These are phyloP conservation scores for Drosophila dunni DNA, from an alignment of 1,140 invertebrate species.

Conservation along the genomic window DNA sequence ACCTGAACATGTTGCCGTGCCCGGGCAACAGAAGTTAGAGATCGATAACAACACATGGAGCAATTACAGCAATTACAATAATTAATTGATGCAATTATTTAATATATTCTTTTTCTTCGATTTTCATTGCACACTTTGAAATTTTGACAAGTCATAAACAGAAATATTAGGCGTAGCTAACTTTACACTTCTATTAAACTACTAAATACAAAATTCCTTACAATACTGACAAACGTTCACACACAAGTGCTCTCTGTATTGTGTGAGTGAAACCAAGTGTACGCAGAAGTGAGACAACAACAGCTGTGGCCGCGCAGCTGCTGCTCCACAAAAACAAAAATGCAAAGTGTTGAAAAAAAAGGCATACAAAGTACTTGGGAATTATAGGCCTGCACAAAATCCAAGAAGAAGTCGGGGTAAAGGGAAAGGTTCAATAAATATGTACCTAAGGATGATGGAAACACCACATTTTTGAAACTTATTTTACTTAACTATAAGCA, in stretches of 20 bases:
- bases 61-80: conserved; percentile 34
- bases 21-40: conserved; percentile 48
- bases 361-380: conserved; percentile 58
- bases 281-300: conserved; percentile 73
- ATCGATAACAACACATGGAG: conserved; percentile 64
- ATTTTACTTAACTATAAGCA: neutral
- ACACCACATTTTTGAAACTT: neutral
- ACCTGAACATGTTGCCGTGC: conserved; percentile 57
- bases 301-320: conserved; percentile 68
- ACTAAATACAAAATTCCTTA: conserved; percentile 18
- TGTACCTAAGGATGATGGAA: neutral
- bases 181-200: conserved; percentile 25
- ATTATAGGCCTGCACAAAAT: conserved; percentile 30
- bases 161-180: conserved; percentile 40
- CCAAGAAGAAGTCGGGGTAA: conserved; percentile 19
- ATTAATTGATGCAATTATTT: conserved; percentile 52
- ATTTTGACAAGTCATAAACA: conserved; percentile 58
- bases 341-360: conserved; percentile 51
- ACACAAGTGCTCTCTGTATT: conserved; percentile 11
- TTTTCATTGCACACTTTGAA: conserved; percentile 73
- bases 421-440: conserved; percentile 8
- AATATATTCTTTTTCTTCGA: conserved; percentile 62
- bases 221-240: conserved; percentile 2
- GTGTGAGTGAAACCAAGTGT: conserved; percentile 33
- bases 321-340: conserved; percentile 63